Percentiles rank a stretch among this genome's conserved stretches.
These are phyloP conservation scores for human (Homo sapiens) DNA, from an alignment of 2,113 vertebrate species.

Conservation along the genomic window GRCh38 chr2:3742501-3743000, in stretches of 20 bases:
- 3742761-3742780: accelerated
- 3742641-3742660: background rate
- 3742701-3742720: background rate
- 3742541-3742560: background rate
- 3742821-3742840: background rate
- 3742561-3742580: background rate
- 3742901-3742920: background rate
- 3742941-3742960: too few species aligned
- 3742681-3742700: background rate
- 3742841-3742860: accelerated
- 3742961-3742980: background rate
- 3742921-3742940: accelerated
- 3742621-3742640: background rate
- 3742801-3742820: accelerated
- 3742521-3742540: background rate
- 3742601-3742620: background rate
- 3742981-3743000: background rate
- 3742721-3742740: accelerated
- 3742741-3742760: accelerated
- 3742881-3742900: background rate
- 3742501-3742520: background rate
- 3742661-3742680: background rate
- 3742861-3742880: background rate
- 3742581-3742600: background rate
- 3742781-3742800: background rate